Evolutionary conservation across 2,888 invertebrate species (phyloP), one percentile per base, ranked within the genome.

Genomic region (Deilephila elpenor): DNA sequence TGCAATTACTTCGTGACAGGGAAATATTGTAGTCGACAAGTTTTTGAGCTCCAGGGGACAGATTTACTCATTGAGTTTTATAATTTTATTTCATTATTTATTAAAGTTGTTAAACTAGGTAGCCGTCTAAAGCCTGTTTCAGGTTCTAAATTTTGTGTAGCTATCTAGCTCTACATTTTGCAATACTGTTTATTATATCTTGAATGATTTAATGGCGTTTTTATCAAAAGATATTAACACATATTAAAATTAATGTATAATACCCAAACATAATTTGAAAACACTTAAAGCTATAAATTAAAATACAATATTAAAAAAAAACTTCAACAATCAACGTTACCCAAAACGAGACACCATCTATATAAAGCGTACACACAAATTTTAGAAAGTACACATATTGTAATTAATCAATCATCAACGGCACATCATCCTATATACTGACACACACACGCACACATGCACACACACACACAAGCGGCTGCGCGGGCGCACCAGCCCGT

Each of bases 361-460:
- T 78, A 78, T 76, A 79, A 80, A 80, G 78, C 77, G 77, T 77
- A 74, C 78, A 74, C 78, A 78, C 82, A 80, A 85, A 83, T 83
- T 86, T 86, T 89, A 88, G 88, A 90, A 88, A 89, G 88, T 83
- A 85, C 82, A 83, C 81, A 83, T 82, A 82, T 80, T 77, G 82
- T 80, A 83, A 88, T 90, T 88, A 91, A 93, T 92, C 89, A 90
- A 91, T 91, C 89, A 91, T 84, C 80, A 84, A 84, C 83, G 80
- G 74, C 75, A 83, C 83, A 89, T 86, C 93, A 92, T 87, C 91
- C 93, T 92, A 88, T 92, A 91, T 85, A 74, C 77, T 71, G 56
- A 79, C 74, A 73, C 61, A 70, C 77, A 78, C 74, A 73, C 59
- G 61, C 77, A 79, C 73, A 74, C 74, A 62, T 59, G 74, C 74